Evolutionary conservation across 2,113 vertebrate species (phyloP).

Genomic region (Hypocryptadius cinnamomeus): DNA sequence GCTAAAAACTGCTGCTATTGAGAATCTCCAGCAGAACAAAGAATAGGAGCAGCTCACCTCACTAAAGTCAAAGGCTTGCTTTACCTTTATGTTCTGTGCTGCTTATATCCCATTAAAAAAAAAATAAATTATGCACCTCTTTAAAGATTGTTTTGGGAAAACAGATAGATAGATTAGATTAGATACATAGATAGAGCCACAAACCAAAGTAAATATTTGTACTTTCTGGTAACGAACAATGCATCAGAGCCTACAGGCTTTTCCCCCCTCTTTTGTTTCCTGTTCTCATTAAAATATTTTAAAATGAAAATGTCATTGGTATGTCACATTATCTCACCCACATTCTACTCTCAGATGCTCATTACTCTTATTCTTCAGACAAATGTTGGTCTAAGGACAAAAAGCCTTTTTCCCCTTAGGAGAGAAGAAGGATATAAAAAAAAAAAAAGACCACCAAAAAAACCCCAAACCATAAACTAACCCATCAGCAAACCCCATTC

Average conservation of each 20-base stretch:
- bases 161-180: background rate
- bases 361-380: constrained; percentile 9
- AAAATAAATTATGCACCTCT: background rate
- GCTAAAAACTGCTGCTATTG: background rate
- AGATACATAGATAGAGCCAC: background rate
- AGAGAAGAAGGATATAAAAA: background rate
- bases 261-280: background rate
- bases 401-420: background rate
- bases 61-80: background rate
- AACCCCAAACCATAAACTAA: background rate
- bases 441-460: background rate
- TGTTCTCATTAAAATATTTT: constrained; percentile 52
- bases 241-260: background rate
- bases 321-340: constrained; percentile 41
- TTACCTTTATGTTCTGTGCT: background rate
- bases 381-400: background rate
- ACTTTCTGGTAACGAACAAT: background rate
- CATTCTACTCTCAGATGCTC: constrained; percentile 13
- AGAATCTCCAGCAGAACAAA: background rate
- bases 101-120: background rate
- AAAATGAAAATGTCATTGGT: constrained; percentile 45
- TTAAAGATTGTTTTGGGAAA: background rate
- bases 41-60: background rate
- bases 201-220: background rate
- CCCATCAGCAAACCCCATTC: background rate